These are phyloP conservation scores for Magallana nippona DNA, from an alignment of 2,888 invertebrate species.

Conservation along the genomic window DNA sequence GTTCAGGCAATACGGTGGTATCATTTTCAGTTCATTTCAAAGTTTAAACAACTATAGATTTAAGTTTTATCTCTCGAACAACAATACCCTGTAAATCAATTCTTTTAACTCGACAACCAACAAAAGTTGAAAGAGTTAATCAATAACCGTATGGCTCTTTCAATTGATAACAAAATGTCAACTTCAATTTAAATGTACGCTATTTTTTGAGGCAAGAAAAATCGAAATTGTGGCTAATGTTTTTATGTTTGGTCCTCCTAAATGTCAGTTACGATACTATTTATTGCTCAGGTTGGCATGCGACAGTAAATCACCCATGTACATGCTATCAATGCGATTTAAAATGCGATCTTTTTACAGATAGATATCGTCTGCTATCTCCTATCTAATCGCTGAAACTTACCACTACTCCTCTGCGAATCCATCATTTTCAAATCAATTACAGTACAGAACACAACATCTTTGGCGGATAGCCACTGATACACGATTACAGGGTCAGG, in stretches of 20 bases:
- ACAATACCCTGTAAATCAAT: slow-evolving; percentile 22
- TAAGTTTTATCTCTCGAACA: background rate
- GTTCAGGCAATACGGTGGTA: background rate
- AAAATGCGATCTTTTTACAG: slow-evolving; percentile 5
- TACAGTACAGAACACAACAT: slow-evolving; percentile 18
- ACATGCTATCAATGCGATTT: background rate
- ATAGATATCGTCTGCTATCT: slow-evolving; percentile 44
- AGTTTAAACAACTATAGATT: slow-evolving; percentile 31
- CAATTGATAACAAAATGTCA: slow-evolving; percentile 2
- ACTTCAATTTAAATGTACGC: background rate
- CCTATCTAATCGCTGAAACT: slow-evolving; percentile 26
- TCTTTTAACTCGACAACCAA: background rate
- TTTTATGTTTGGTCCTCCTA: background rate
- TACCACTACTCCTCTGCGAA: slow-evolving; percentile 47
- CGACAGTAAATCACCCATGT: slow-evolving; percentile 17
- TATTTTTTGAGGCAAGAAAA: background rate
- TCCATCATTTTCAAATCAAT: slow-evolving; percentile 44
- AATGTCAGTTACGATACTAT: background rate
- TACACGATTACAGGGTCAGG: slow-evolving; percentile 37
- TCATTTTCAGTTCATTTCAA: slow-evolving; percentile 12
- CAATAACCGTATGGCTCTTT: background rate
- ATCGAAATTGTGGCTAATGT: background rate
- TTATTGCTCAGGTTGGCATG: slow-evolving; percentile 28
- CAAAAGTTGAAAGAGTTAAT: slow-evolving; percentile 10
- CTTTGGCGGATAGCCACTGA: slow-evolving; percentile 27